These are phyloP conservation scores for Brachionus angularis DNA, from an alignment of 1,140 invertebrate species.

Conservation along the genomic window DNA sequence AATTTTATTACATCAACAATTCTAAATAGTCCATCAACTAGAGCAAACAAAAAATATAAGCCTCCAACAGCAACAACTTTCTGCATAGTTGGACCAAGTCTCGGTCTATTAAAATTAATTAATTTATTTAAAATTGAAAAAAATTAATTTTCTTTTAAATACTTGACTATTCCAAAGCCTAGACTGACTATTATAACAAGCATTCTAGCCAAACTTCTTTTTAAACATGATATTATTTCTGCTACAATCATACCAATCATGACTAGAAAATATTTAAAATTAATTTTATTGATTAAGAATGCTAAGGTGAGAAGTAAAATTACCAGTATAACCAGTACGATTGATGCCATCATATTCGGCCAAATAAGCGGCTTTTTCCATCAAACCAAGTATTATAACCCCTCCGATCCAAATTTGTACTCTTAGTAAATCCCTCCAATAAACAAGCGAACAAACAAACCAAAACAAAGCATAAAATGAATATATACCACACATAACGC, in stretches of 20 bases:
- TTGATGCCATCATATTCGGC: constrained; percentile 78
- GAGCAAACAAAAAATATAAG: constrained; percentile 76
- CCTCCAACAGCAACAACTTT: constrained; percentile 74
- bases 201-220: constrained; percentile 81
- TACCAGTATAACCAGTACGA: constrained; percentile 65
- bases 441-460: constrained; percentile 74
- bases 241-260: constrained; percentile 69
- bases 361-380: constrained; percentile 76
- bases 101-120: constrained; percentile 64
- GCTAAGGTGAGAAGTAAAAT: too few relatives aligned
- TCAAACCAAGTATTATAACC: constrained; percentile 73
- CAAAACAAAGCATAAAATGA: constrained; percentile 74
- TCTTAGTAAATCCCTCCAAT: constrained; percentile 82
- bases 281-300: not conserved
- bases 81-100: constrained; percentile 77
- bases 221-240: constrained; percentile 80
- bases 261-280: constrained; percentile 55
- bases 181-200: constrained; percentile 86
- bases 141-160: constrained; percentile 46
- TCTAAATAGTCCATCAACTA: constrained; percentile 73
- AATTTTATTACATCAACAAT: constrained; percentile 59
- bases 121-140: constrained; percentile 8
- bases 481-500: constrained; percentile 82
- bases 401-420: constrained; percentile 92
- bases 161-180: constrained; percentile 92